phyloP scores from a whole-genome alignment of 2,888 invertebrate species.

The Agonopterix heracliana region DNA sequence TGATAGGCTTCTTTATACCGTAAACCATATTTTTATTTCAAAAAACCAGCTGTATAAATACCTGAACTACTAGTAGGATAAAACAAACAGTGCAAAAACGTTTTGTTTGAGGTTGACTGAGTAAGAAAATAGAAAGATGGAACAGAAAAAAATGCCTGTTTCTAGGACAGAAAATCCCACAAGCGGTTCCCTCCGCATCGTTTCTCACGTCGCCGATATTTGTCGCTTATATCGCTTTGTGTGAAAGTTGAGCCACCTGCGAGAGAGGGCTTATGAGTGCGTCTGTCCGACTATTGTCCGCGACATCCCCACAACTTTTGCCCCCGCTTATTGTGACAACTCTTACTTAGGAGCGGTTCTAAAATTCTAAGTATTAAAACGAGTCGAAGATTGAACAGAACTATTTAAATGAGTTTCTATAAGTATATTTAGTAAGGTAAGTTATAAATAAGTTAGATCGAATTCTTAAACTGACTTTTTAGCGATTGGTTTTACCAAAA shows the following conservation, averaged over 20 bases:
- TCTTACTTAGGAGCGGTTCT: conserved; percentile 25
- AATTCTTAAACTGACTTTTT: no score
- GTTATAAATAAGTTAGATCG: background rate
- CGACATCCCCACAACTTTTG: conserved; percentile 39
- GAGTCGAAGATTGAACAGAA: conserved; percentile 9
- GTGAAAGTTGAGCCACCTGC: conserved; percentile 51
- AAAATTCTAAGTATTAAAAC: conserved; percentile 29
- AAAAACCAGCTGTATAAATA: no score
- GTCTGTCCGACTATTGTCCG: conserved; percentile 40
- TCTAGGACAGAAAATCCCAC: no score
- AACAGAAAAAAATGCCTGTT: no score
- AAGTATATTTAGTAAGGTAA: background rate
- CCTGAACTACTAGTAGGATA: no score
- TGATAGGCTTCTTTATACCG: no score
- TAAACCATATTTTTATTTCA: no score
- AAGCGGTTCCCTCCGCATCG: background rate
- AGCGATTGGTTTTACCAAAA: no score
- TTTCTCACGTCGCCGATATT: background rate
- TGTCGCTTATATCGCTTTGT: conserved; percentile 27
- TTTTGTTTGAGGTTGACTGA: no score
- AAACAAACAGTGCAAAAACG: no score
- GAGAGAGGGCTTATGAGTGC: conserved; percentile 48
- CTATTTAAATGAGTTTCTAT: background rate
- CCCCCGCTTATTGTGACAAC: conserved; percentile 38
- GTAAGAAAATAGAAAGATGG: no score